Base-by-base conservation (phyloP, 2,797 vertebrate species). In the Acanthiza pusilla region DNA sequence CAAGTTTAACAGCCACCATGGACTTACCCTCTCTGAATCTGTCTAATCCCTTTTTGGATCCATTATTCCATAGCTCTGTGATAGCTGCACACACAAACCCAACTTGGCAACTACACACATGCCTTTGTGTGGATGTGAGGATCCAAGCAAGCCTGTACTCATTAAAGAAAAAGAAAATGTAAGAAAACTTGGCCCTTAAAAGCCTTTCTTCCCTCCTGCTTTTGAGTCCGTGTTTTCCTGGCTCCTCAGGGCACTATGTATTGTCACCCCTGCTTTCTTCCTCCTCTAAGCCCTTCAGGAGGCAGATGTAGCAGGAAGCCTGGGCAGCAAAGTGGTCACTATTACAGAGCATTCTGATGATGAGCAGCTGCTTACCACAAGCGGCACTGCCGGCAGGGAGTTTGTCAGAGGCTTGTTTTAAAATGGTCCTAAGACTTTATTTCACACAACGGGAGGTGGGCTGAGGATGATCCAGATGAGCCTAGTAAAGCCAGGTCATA, bases 1-100 rank as follows among this genome's bases (percentile, higher is more conserved):
- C 91, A 94, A 88, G 88, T 86, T 95, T 88, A 91, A 88, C 85
- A 94, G 71, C 40, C 91, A 90, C 50, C 80, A 84, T 0, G 15
- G 92, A 92, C 23, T 79, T 81, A 76, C 62, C 70, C 67, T 91
- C 76, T 81, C 90, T 76, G 90, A 93, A 79, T 94, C 68, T 93
- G 70, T 73, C 63, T 94, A 94, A 95, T 86, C 80, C 83, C 36
- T 53, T 91, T 84, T 84, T 94, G 93, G 88, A 93, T 21, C 34
- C 43, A 40, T 88, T 91, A 72, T 58, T 51, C 55, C 38, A 8
- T 21, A 82, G 67, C 20, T 77, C 74, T 85, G 62, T 66, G 74
- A 91, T 87, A 94, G 74, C 68, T 68, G 53, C 57, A 72, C 45
- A 91, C 48, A 84, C 55, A 91, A 88, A 80, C 23, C 4, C 43